Evolutionary conservation across 2,888 invertebrate genomes (phyloP), one percentile per base, ranked within the genome.

Genomic region (Julus scandinavius): DNA sequence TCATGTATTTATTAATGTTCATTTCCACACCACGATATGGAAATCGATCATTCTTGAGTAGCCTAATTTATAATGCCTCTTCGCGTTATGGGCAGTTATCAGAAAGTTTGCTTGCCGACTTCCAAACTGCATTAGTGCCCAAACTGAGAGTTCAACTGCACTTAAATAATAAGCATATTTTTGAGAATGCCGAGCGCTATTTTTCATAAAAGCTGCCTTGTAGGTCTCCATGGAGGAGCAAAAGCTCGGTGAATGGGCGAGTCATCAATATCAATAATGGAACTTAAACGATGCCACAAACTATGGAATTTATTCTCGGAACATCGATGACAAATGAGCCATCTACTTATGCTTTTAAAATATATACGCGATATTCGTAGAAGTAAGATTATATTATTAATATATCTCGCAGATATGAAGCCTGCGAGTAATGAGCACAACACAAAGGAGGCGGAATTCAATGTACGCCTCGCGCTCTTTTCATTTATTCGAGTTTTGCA

Each of bases 191-290:
- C 13, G 54, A 17, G 54, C 54, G 54, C 54, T 63, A 63, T 63
- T 63, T 63, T 63, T 17, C 63, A 63, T 15, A n/a, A 63, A n/a
- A 7, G 63, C 63, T 7, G 63, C 63, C 63, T 63, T 63, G 17
- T 0, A 54, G 63, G 63, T 63, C 63, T 63, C 63, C 63, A 63
- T 63, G 63, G 63, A 6, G 1, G 63, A 63, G 63, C n/a, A n/a
- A 9, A n/a, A 63, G 63, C 63, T 63, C n/a, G 63, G 17, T n/a
- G n/a, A 63, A 63, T 63, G 63, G 63, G 63, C 63, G 63, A 63
- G 63, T 63, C 63, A 63, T 63, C 63, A 63, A 63, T 63, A 63
- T 63, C 63, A 63, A 63, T 63, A 63, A 63, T 63, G 63, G 63
- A 63, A 63, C 63, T 63, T 63, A 63, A 63, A 63, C 63, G 63